These are phyloP conservation scores for Myopa testacea DNA, from an alignment of 2,888 invertebrate genomes.

Conservation along the genomic window DNA sequence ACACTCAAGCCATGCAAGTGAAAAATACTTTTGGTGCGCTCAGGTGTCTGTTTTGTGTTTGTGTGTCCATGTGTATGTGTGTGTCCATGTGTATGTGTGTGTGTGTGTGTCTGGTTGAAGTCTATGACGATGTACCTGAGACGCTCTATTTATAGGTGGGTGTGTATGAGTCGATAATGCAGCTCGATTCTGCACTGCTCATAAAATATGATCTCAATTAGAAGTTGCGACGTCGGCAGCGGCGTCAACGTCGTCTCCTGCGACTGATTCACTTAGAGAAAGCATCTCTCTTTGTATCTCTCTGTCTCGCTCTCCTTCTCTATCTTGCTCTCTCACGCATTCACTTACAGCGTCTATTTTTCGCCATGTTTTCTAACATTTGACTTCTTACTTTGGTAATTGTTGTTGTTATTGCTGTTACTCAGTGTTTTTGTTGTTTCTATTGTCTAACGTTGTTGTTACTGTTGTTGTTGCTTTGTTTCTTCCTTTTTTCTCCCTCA, in stretches of 20 bases:
- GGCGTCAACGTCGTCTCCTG: neutral
- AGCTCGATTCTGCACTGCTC: neutral
- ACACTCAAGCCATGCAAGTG: constrained; percentile 3
- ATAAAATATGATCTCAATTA: constrained; percentile 34
- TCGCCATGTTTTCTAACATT: neutral
- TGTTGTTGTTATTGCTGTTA: neutral
- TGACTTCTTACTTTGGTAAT: neutral
- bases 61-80: neutral
- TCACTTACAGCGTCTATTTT: neutral
- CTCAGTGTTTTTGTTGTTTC: neutral
- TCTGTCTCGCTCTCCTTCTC: neutral
- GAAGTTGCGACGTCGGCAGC: constrained; percentile 11
- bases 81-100: neutral
- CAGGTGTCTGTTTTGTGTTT: neutral
- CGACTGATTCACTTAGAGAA: no score
- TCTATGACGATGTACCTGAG: neutral
- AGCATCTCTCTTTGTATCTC: neutral
- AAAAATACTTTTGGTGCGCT: neutral
- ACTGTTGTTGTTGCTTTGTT: neutral
- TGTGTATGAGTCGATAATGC: constrained; percentile 19
- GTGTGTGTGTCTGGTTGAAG: neutral
- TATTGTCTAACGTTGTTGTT: neutral
- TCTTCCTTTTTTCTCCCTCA: neutral
- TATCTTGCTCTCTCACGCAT: no score
- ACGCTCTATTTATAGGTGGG: neutral